These are phyloP conservation scores for Crotalus horridus DNA, from an alignment of 2,113 vertebrate species.

Conservation along the genomic window DNA sequence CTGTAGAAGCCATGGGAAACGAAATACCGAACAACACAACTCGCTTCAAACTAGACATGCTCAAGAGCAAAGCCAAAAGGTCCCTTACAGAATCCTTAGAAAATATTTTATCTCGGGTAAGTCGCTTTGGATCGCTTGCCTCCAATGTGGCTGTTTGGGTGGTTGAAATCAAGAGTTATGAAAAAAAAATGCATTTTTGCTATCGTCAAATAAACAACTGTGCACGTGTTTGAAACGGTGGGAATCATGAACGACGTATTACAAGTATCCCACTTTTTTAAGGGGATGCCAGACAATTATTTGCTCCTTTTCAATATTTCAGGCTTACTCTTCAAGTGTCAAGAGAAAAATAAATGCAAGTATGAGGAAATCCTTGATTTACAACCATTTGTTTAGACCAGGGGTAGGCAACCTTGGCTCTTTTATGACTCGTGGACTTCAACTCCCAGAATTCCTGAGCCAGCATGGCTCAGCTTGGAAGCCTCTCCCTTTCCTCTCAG, in stretches of 20 bases:
- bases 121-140: constrained; percentile 33
- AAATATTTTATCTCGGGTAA: constrained; percentile 78
- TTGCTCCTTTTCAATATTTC: not conserved
- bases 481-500: too few relatives aligned
- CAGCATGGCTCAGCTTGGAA: too few relatives aligned
- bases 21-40: constrained; percentile 75
- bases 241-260: too few relatives aligned
- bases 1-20: constrained; percentile 65
- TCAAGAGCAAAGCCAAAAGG: constrained; percentile 89
- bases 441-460: too few relatives aligned
- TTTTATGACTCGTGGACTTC: too few relatives aligned
- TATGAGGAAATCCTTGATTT: not conserved
- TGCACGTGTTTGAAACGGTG: too few relatives aligned
- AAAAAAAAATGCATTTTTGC: too few relatives aligned
- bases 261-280: not conserved
- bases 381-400: not conserved
- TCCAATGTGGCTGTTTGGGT: not conserved
- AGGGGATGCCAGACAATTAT: not conserved
- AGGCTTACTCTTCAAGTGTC: not conserved
- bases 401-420: too few relatives aligned
- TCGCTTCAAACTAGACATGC: constrained; percentile 83
- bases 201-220: too few relatives aligned
- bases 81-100: constrained; percentile 92
- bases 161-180: too few relatives aligned
- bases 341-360: not conserved